A percentile compares a stretch with the other conserved stretches of the same genome.
These are phyloP conservation scores for Chiridota heheva DNA, from an alignment of 35 echinoderm and acorn worm genomes.

Conservation along the genomic window DNA sequence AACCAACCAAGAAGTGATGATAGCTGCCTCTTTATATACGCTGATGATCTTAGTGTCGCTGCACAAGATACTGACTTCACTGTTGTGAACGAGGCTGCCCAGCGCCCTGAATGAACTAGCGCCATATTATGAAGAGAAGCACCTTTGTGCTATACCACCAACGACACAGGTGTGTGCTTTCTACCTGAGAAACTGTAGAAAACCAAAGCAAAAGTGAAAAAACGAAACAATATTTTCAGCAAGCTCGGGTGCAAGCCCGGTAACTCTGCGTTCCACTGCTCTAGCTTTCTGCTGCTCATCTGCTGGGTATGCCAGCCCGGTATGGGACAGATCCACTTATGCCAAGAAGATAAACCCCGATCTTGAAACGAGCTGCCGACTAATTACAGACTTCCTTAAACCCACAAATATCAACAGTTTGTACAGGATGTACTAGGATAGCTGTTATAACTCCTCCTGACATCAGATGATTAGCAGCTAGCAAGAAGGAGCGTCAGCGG, in stretches of 20 bases:
- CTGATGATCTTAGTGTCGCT: constrained; percentile 22
- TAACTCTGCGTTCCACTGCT: constrained; percentile 15
- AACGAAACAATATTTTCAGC: not conserved
- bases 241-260: not conserved
- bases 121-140: constrained; percentile 19
- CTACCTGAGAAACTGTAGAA: not conserved
- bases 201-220: too few relatives aligned
- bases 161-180: not conserved
- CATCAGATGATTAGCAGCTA: not conserved
- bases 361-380: not conserved
- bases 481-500: not conserved
- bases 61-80: constrained; percentile 4
- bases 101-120: not conserved
- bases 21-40: constrained; percentile 17
- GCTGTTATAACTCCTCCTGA: not conserved
- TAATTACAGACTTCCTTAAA: too few relatives aligned
- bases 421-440: too few relatives aligned
- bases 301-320: constrained; percentile 28
- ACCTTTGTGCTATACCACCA: constrained; percentile 22
- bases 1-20: constrained; percentile 3
- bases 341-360: too few relatives aligned
- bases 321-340: not conserved
- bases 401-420: too few relatives aligned
- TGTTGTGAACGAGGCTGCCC: not conserved
- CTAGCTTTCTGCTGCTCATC: constrained; percentile 12